Evolutionary conservation across 1,140 invertebrate species (phyloP), one percentile per base, ranked within the genome.

Genomic region (Anoplophora glabripennis): DNA sequence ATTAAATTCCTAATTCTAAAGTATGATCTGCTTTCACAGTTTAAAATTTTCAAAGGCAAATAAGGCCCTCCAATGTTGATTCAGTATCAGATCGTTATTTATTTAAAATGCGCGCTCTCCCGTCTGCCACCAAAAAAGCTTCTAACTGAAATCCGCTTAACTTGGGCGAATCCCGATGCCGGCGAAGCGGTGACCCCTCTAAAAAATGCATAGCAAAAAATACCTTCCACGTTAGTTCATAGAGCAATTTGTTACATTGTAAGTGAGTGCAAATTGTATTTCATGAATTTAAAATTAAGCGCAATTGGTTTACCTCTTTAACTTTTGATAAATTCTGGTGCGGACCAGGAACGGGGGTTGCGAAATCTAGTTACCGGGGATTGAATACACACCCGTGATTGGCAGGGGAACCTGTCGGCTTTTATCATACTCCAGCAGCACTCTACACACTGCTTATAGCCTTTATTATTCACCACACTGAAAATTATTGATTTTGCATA

Each of bases 401-500:
- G 66, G 66, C 64, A 68, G 48, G 64, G 64, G 64, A 54, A 66
- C 59, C 64, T 61, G 66, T 66, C 66, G 66, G 59, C 49, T 63
- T 68, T 68, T 68, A 68, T 68, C 66, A 63, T 58, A 47, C 37
- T 57, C 44, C 52, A 54, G 52, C 60, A 61, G 66, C 21, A 35
- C 59, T 53, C 57, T 54, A 44, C 38, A 45, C 55, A 41, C 37
- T 49, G 59, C 54, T 46, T 55, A 57, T 55, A 57, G 49, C 40
- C 59, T 62, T 65, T 68, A 68, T 66, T 66, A 64, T 61, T 59
- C 58, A 52, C 57, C 55, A 59, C 59, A 65, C 58, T 67, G 57
- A 60, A 69, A 69, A 69, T 67, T 69, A 69, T 69, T 66, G 62
- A 69, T 69, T 69, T 67, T 67, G 65, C 67, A 67, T 65, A 61